phyloP scores from a whole-genome alignment of 2,797 vertebrate species.

The Apodemus agrarius region DNA sequence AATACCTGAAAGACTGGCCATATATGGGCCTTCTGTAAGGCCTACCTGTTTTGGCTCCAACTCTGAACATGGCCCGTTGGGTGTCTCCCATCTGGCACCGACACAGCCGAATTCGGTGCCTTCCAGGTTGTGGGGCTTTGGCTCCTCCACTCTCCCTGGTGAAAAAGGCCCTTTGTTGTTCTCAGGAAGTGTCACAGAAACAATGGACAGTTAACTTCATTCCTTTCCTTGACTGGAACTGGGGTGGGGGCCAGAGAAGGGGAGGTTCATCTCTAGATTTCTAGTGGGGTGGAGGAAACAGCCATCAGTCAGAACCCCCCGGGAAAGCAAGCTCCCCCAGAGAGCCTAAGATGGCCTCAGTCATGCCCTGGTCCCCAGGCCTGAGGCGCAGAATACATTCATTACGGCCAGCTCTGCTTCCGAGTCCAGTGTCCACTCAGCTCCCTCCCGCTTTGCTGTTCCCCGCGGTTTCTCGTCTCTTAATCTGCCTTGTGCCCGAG shows the following conservation, averaged over 20 bases:
- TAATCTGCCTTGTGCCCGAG: background rate
- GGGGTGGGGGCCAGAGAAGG: background rate
- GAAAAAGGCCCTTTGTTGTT: conserved; percentile 79
- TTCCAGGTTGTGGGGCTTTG: conserved; percentile 42
- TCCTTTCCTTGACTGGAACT: conserved; percentile 49
- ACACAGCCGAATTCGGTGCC: conserved; percentile 48
- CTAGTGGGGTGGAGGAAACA: no score
- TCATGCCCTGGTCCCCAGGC: background rate
- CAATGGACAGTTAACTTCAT: conserved; percentile 54
- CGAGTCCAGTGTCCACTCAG: rapidly evolving
- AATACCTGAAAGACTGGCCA: background rate
- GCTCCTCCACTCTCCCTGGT: background rate
- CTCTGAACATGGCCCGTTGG: conserved; percentile 55
- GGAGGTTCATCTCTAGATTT: background rate
- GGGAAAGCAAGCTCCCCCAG: rapidly evolving
- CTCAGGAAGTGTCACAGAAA: conserved; percentile 63
- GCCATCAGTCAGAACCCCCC: background rate
- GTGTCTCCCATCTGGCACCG: conserved; percentile 71
- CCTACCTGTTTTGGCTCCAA: background rate
- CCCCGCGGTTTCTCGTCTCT: background rate
- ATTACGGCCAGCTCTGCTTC: rapidly evolving
- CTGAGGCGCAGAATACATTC: rapidly evolving
- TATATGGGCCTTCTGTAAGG: conserved; percentile 58
- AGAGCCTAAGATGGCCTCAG: rapidly evolving
- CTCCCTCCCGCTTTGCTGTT: background rate